Conservation (phyloP, 2,797 vertebrate species). For the Pempheris klunzingeri region DNA sequence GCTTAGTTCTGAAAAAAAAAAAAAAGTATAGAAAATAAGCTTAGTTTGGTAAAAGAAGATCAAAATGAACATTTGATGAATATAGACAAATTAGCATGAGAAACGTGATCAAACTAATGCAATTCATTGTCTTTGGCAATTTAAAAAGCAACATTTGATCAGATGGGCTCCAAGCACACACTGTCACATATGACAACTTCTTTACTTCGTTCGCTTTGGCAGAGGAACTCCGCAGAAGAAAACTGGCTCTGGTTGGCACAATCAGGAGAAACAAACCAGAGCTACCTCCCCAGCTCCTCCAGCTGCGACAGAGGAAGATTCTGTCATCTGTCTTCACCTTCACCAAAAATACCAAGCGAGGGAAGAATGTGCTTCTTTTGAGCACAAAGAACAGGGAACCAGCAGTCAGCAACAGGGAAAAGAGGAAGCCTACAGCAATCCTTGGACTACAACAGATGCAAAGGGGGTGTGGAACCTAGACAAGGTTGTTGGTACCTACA, state of each 20-base stretch:
- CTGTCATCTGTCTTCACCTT: neutral
- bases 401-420: neutral
- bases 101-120: too few species aligned
- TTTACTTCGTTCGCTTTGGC: neutral
- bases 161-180: neutral
- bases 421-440: neutral
- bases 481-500: neutral
- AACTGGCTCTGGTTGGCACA: neutral
- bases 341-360: neutral
- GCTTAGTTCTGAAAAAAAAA: too few species aligned
- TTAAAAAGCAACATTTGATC: too few species aligned
- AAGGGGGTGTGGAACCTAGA: neutral
- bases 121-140: too few species aligned
- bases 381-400: slow-evolving; percentile 1
- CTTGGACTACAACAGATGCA: neutral
- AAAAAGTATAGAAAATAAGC: too few species aligned
- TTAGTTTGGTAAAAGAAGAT: too few species aligned
- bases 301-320: neutral
- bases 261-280: neutral
- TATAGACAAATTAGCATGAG: too few species aligned
- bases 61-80: too few species aligned
- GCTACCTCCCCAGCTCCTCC: neutral
- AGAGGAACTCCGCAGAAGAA: neutral
- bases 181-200: neutral
- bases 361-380: neutral